Base-by-base conservation (phyloP, 2,797 vertebrate genomes). In the Esox masquinongy region DNA sequence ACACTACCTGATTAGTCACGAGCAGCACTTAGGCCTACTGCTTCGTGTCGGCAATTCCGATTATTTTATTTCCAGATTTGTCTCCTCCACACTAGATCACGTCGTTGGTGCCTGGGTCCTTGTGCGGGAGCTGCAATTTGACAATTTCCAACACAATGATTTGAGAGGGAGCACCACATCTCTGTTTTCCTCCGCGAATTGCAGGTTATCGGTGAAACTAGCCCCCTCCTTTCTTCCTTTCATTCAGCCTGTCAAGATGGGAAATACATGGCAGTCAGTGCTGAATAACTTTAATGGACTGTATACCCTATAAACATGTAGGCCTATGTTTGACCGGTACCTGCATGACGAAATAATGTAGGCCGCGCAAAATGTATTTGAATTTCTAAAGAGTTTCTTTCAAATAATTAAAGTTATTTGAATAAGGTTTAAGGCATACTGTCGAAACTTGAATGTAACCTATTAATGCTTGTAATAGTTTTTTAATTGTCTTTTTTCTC, bases 1-100 rank as follows among this genome's bases (percentile, higher is more conserved):
- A 69, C 73, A 64, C 63, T 34, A 14, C n/a, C 74, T 68, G 66
- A 75, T 56, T 68, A 67, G 6, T 16, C 66, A 59, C n/a, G 72
- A 43, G 77, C 39, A 49, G 39, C 76, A 77, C 75, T 73, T 73
- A 78, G 74, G 34, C 19, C 67, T 74, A 78, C 36, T 39, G 72
- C 74, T 80, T 75, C 53, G 70, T 36, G 24, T 71, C 26, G 24
- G 49, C 12, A 12, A 69, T 47, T 70, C 22, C 22, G 67, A 16
- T 70, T 3, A 70, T 70, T 47, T 70, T 70, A 70, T 70, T 47
- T 39, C 68, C 9, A 26, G 26, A 16, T 26, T 70, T 15, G 39
- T 70, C 22, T 69, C 39, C n/a, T 39, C 68, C 1, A n/a, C 53
- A 7, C 53, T n/a, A 56, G 2, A 9, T n/a, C n/a, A 56, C 12